phyloP scores from a whole-genome alignment of 2,888 invertebrate genomes.

The Melipona bicolor region DNA sequence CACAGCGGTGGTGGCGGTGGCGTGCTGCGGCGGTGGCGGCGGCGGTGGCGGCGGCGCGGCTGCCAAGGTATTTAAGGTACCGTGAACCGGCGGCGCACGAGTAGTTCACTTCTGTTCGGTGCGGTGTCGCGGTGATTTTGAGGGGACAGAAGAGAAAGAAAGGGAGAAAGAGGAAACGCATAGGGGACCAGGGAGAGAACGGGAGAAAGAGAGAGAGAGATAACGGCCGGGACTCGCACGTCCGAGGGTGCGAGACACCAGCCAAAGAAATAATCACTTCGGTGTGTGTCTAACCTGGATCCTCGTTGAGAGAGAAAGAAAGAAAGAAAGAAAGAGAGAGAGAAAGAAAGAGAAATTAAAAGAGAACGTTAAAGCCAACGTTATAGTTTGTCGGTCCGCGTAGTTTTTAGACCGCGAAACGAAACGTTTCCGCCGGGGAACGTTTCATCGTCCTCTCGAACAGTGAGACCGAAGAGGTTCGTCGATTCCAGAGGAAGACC shows the following conservation, averaged over 20 bases:
- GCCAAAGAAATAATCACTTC: constrained; percentile 39
- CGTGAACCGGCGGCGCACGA: constrained; percentile 86
- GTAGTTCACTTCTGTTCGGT: constrained; percentile 86
- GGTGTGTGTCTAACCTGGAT: constrained; percentile 34
- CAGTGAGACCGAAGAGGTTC: background rate
- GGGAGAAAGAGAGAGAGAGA: constrained; percentile 26
- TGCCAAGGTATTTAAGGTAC: constrained; percentile 87
- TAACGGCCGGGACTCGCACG: constrained; percentile 44
- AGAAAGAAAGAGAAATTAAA: background rate
- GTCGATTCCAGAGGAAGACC: background rate
- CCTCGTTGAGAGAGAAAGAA: background rate
- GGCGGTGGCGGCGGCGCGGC: constrained; percentile 84
- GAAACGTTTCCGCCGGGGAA: constrained; percentile 1
- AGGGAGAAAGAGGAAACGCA: constrained; percentile 17
- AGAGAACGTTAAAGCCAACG: background rate
- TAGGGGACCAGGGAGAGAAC: constrained; percentile 36
- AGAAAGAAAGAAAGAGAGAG: background rate
- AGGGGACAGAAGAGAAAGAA: constrained; percentile 63
- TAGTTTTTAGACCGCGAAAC: constrained; percentile 4
- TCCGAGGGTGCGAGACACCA: constrained; percentile 40
- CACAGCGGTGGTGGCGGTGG: constrained; percentile 67
- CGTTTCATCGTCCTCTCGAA: background rate
- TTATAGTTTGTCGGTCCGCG: background rate
- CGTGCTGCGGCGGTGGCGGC: constrained; percentile 64
- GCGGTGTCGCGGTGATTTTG: constrained; percentile 82